Percentiles rank a stretch among this genome's conserved stretches.
Conservation (phyloP, 2,888 invertebrate species). For the Tupiocoris notatus region DNA sequence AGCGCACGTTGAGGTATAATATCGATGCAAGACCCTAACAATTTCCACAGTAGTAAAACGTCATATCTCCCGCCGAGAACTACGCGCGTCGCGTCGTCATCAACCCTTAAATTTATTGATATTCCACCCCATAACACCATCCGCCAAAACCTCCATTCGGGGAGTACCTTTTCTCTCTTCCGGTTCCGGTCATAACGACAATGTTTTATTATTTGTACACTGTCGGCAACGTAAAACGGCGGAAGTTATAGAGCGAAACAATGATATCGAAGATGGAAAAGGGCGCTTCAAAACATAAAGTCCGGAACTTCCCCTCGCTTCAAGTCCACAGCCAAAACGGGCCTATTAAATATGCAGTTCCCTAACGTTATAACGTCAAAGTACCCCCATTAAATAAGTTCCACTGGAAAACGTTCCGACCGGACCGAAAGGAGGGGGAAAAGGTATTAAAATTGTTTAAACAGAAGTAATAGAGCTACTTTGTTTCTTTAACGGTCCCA, state of each 20-base stretch:
- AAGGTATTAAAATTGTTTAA: constrained; percentile 35
- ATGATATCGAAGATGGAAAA: constrained; percentile 9
- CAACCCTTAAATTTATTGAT: constrained; percentile 5
- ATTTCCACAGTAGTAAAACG: neutral
- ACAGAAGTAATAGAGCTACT: constrained; percentile 38
- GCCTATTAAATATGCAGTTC: constrained; percentile 13
- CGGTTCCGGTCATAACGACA: neutral
- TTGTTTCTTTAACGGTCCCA: constrained; percentile 37
- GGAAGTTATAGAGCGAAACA: constrained; percentile 7
- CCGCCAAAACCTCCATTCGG: neutral
- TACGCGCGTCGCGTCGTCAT: neutral
- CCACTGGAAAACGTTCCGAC: neutral
- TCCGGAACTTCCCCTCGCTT: neutral
- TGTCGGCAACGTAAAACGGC: constrained; percentile 4
- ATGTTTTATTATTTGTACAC: constrained; percentile 23
- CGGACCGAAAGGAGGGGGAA: neutral
- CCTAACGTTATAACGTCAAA: constrained; percentile 5
- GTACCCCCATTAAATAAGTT: constrained; percentile 25
- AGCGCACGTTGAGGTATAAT: no score
- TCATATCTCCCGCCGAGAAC: neutral
- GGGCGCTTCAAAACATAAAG: neutral
- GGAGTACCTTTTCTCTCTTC: neutral
- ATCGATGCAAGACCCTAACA: neutral
- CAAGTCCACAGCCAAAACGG: neutral
- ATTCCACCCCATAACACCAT: neutral